Evolutionary conservation across 2,888 invertebrate species (phyloP), one percentile per base, ranked within the genome.

Genomic region (Idaea dimidiata): DNA sequence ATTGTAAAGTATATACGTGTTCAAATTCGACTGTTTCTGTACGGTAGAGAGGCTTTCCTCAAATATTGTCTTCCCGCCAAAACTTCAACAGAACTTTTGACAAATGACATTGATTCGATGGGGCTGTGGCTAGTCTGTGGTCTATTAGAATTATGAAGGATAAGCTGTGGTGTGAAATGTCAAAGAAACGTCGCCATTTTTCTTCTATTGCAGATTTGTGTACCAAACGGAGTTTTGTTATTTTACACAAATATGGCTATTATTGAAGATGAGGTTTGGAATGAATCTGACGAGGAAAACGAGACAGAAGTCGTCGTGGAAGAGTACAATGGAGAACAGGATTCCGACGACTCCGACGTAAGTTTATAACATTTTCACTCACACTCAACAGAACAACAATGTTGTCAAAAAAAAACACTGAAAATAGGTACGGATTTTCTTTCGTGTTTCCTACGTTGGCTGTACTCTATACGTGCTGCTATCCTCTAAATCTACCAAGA

Each of bases 261-360:
- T 62, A 91, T 92, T 24, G 92, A 92, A 73, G 91, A 91, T 67
- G 91, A 91, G 75, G 86, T 89, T 64, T 82, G 87, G 70, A 89
- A 90, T 83, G 91, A 89, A 63, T 91, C 90, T 3, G 89, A 88
- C 71, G 91, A 91, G 66, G 92, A 91, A 68, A 89, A 89, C 78
- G 91, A 90, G 73, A 88, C 90, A 74, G 91, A 90, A 77, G 88
- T 90, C 3, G 88, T 89, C 2, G 86, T 90, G 54, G 92, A 89
- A 63, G 91, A 90, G 62, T 88, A 89, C 61, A 91, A 88, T 61
- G 84, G 76, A 57, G 91, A 91, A 56, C 88, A 86, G 67, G 91
- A 92, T 70, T 87, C 90, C 0, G 90, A 91, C 64, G 90, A 89
- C 69, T 89, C 90, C 54, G 90, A 91, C 74, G 89, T 90, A 80